phyloP scores from a whole-genome alignment of 2,888 invertebrate species.

The Linnaemya tessellans region DNA sequence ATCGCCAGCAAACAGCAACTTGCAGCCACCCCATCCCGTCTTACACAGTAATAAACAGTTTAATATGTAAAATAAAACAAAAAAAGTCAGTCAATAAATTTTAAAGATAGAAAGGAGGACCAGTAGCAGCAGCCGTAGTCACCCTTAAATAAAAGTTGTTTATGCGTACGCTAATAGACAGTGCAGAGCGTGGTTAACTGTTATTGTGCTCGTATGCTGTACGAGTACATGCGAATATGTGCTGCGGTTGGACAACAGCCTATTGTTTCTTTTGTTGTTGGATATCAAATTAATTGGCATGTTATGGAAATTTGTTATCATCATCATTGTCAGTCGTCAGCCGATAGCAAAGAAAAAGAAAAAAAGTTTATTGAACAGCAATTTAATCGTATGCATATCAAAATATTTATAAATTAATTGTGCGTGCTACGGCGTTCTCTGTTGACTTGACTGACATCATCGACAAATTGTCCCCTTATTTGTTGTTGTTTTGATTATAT shows the following conservation, averaged over 20 bases:
- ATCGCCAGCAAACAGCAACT: background rate
- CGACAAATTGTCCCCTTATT: constrained; percentile 48
- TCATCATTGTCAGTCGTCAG: constrained; percentile 59
- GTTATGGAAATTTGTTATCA: constrained; percentile 72
- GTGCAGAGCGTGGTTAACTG: background rate
- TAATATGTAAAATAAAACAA: constrained; percentile 31
- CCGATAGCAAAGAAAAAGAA: background rate
- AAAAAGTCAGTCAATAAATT: constrained; percentile 39
- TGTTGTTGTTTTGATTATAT: constrained; percentile 56
- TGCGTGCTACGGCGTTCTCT: background rate
- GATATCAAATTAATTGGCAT: constrained; percentile 69
- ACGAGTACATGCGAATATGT: constrained; percentile 11
- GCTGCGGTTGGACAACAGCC: constrained; percentile 4
- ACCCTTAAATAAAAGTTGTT: constrained; percentile 43
- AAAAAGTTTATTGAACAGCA: constrained; percentile 12
- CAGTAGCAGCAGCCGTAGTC: constrained; percentile 22
- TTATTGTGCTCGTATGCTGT: background rate
- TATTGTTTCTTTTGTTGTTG: constrained; percentile 41
- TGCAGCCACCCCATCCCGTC: background rate
- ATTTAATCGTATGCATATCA: constrained; percentile 65
- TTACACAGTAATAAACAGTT: constrained; percentile 25
- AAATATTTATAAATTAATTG: constrained; percentile 50
- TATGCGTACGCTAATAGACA: background rate
- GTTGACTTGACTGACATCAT: constrained; percentile 66
- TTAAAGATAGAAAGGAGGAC: background rate